Evolutionary conservation across 2,797 vertebrate genomes (phyloP).

Genomic region (Eurystomus glaucurus): DNA sequence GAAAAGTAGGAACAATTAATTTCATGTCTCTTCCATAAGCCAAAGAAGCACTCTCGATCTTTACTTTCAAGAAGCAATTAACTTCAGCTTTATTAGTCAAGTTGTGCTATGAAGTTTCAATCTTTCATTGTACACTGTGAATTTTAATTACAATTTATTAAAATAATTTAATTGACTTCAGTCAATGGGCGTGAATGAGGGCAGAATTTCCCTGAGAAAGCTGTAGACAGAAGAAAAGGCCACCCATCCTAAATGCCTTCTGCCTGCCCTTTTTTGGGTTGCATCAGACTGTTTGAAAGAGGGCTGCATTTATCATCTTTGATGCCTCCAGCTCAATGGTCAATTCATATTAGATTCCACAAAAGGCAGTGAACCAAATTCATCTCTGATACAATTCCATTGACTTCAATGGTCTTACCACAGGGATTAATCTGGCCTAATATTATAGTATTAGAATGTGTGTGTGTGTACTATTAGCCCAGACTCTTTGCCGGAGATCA

Average conservation of each 20-base stretch:
- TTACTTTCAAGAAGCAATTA: slow-evolving; percentile 76
- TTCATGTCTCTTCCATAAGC: slow-evolving; percentile 58
- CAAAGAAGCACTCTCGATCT: slow-evolving; percentile 62
- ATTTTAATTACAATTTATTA: slow-evolving; percentile 78
- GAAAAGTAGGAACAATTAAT: slow-evolving; percentile 64
- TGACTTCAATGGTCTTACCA: slow-evolving; percentile 70
- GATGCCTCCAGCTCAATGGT: slow-evolving; percentile 48
- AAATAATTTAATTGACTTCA: slow-evolving; percentile 78
- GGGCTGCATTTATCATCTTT: slow-evolving; percentile 57
- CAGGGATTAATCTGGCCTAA: slow-evolving; percentile 67
- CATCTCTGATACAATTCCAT: slow-evolving; percentile 65
- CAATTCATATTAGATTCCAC: slow-evolving; percentile 57
- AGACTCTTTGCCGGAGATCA: slow-evolving; percentile 59
- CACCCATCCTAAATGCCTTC: slow-evolving; percentile 69
- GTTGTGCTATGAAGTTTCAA: slow-evolving; percentile 70
- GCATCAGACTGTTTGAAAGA: slow-evolving; percentile 71
- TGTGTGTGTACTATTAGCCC: slow-evolving; percentile 44
- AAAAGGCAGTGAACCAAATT: slow-evolving; percentile 74
- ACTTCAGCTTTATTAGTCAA: slow-evolving; percentile 78
- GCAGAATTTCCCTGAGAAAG: slow-evolving; percentile 76
- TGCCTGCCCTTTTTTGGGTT: slow-evolving; percentile 72
- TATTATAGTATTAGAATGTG: slow-evolving; percentile 47
- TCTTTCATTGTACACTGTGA: slow-evolving; percentile 64
- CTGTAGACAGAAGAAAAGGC: slow-evolving; percentile 57
- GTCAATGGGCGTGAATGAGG: slow-evolving; percentile 71